A percentile compares a stretch with the other conserved stretches of the same genome.
Conservation (phyloP, 2,797 vertebrate genomes). For the Lepus oiostolus region DNA sequence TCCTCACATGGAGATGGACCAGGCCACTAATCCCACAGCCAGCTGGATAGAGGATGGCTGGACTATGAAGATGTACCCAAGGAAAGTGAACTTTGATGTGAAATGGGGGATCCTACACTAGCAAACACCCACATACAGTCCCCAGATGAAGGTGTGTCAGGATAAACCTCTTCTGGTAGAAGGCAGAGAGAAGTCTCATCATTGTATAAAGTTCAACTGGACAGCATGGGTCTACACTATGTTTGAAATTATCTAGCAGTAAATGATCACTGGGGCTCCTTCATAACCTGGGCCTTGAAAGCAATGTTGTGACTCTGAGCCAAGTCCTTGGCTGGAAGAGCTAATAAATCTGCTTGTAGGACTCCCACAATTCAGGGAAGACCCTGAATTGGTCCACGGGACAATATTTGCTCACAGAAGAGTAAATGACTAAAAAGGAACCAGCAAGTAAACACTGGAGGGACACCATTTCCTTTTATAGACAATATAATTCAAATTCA, state of each 20-base stretch:
- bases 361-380: neutral
- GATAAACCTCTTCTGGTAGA: neutral
- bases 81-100: neutral
- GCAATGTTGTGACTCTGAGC: neutral
- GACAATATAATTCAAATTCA: neutral
- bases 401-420: neutral
- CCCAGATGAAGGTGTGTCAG: neutral
- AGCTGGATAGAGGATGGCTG: neutral
- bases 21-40: neutral
- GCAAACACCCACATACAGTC: neutral
- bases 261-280: neutral
- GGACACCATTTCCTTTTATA: neutral
- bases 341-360: neutral
- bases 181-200: neutral
- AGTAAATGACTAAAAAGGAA: neutral
- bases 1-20: accelerated
- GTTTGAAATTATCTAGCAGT: slow-evolving; percentile 25
- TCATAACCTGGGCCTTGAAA: neutral
- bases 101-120: neutral
- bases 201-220: neutral
- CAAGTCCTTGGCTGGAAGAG: neutral
- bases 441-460: neutral
- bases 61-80: neutral
- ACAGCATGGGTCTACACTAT: neutral
- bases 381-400: neutral